phyloP scores from a whole-genome alignment of 2,797 vertebrate species.

The Synanceia verrucosa region DNA sequence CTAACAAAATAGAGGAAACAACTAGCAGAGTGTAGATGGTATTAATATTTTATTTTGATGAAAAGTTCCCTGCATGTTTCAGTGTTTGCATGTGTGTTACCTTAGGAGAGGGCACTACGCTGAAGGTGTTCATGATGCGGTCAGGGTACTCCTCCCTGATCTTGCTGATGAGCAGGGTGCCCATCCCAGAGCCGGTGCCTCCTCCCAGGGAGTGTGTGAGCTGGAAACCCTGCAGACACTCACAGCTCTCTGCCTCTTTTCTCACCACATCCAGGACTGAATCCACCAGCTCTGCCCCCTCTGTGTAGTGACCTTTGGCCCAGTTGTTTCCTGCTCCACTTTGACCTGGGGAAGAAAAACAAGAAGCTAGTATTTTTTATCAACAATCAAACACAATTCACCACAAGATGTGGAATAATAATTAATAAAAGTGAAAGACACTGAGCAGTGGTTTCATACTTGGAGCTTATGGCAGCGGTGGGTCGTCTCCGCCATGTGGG shows the following conservation, averaged over 20 bases:
- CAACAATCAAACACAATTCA: neutral
- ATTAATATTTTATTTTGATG: neutral
- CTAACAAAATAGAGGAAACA: neutral
- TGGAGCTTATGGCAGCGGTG: neutral
- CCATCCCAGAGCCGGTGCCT: constrained; percentile 90
- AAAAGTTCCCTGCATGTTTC: neutral
- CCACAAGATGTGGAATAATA: no score
- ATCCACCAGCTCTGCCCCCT: constrained; percentile 81
- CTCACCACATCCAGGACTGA: constrained; percentile 80
- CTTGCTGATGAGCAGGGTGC: constrained; percentile 90
- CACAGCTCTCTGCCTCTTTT: constrained; percentile 80
- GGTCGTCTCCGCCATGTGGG: neutral
- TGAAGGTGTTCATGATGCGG: constrained; percentile 93
- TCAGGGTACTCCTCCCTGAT: constrained; percentile 91
- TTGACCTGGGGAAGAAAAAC: constrained; percentile 74
- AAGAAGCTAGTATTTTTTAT: neutral
- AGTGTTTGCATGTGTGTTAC: constrained; percentile 45
- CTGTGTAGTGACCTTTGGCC: constrained; percentile 84
- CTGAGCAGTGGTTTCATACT: no score
- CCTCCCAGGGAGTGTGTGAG: constrained; percentile 84
- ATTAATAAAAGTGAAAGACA: no score
- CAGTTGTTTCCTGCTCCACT: constrained; percentile 85
- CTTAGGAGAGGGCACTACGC: constrained; percentile 86
- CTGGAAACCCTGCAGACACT: constrained; percentile 83
- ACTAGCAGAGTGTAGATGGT: neutral